Evolutionary conservation across 2,113 vertebrate genomes (phyloP).

Genomic region (Maccullochella peelii): DNA sequence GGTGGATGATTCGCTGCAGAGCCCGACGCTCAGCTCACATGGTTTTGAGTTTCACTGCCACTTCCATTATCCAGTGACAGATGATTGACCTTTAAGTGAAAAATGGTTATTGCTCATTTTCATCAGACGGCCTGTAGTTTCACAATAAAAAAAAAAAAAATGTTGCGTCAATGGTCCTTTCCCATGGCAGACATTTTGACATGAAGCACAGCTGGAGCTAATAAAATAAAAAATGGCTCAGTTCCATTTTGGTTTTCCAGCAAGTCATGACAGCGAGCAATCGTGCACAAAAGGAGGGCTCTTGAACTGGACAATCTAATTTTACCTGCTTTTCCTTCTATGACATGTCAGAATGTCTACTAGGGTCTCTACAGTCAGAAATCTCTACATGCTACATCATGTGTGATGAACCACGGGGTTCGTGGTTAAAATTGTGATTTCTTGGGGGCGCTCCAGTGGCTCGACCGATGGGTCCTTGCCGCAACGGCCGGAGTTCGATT

Average conservation of each 20-base stretch:
- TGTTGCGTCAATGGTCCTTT: too few species aligned
- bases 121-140: background rate
- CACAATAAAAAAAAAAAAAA: background rate
- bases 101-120: background rate
- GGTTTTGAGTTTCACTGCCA: background rate
- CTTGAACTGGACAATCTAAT: background rate
- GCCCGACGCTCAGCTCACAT: background rate
- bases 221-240: background rate
- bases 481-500: too few species aligned
- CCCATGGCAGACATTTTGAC: background rate
- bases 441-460: too few species aligned
- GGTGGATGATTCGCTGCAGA: background rate
- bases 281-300: background rate
- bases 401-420: too few species aligned
- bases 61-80: background rate
- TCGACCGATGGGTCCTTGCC: too few species aligned
- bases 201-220: background rate
- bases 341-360: background rate
- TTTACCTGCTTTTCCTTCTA: background rate
- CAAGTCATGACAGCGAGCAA: background rate
- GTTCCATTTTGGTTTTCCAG: background rate
- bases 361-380: background rate
- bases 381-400: too few species aligned
- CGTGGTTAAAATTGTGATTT: too few species aligned
- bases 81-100: slow-evolving; percentile 29